Evolutionary conservation across 35 echinoderm and acorn worm species (phyloP).

Genomic region (Lytechinus pictus): DNA sequence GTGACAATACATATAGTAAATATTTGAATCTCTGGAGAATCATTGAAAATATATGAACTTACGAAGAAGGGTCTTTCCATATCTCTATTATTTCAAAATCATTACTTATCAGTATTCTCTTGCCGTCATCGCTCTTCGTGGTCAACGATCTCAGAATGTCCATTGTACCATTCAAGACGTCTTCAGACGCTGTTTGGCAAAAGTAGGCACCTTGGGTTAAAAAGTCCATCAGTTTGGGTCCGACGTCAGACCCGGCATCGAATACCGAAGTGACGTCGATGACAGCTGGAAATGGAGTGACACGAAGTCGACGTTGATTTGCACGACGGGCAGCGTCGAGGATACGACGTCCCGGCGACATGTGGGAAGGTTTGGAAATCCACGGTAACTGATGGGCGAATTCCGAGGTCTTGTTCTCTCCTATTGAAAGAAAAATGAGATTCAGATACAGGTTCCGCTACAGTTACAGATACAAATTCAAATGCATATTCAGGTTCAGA

Average conservation of each 20-base stretch:
- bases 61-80: neutral
- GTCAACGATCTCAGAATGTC: neutral
- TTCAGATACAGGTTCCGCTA: neutral
- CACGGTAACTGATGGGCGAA: neutral
- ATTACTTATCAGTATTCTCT: neutral
- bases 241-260: neutral
- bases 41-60: neutral
- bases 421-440: neutral
- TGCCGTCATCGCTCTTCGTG: neutral
- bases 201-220: slow-evolving; percentile 15
- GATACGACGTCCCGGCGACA: neutral
- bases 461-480: too few species aligned
- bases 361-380: neutral
- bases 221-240: slow-evolving; percentile 22
- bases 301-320: slow-evolving; percentile 23
- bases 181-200: neutral
- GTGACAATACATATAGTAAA: too few species aligned
- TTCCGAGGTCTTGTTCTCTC: neutral
- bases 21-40: too few species aligned
- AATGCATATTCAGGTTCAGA: too few species aligned
- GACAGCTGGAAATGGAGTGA: neutral
- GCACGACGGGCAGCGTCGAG: neutral
- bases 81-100: neutral
- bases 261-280: slow-evolving; percentile 16
- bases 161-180: neutral